phyloP scores from a whole-genome alignment of 2,797 vertebrate genomes.

The Sphaeramia orbicularis region DNA sequence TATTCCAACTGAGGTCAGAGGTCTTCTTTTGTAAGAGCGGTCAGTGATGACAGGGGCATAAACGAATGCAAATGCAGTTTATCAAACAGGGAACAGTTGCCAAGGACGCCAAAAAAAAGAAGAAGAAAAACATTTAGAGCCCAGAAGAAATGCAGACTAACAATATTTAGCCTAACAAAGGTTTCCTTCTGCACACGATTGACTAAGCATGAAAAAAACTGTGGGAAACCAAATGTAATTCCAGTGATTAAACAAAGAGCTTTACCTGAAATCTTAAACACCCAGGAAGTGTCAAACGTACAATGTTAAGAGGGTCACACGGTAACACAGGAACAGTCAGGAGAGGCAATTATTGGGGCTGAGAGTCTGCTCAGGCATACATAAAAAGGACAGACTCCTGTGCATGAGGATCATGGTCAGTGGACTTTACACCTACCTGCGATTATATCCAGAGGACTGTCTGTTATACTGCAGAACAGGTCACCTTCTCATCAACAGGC shows the following conservation, averaged over 20 bases:
- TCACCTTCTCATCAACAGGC: background rate
- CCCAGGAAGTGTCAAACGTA: conserved; percentile 2
- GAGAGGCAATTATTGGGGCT: conserved; percentile 6
- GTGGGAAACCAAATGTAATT: background rate
- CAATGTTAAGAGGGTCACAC: conserved; percentile 25
- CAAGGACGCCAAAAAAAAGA: too few relatives aligned
- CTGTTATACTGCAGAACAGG: background rate
- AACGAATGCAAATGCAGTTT: too few relatives aligned
- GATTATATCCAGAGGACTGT: conserved; percentile 21
- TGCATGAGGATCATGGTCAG: background rate
- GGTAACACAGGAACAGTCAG: background rate
- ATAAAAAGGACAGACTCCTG: background rate
- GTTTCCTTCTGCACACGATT: background rate
- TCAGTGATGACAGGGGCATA: too few relatives aligned
- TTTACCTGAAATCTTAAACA: conserved; percentile 3
- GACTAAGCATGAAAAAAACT: background rate
- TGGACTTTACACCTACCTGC: conserved; percentile 27
- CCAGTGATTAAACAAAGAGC: background rate
- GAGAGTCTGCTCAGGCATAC: conserved; percentile 7
- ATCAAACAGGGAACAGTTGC: too few relatives aligned
- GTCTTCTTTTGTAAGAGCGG: too few relatives aligned
- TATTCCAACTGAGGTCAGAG: too few relatives aligned
- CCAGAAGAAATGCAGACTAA: too few relatives aligned
- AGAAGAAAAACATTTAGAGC: too few relatives aligned
- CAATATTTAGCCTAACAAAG: too few relatives aligned